These are phyloP conservation scores for Sminthurides bifidus DNA, from an alignment of 1,140 invertebrate species.

Conservation along the genomic window DNA sequence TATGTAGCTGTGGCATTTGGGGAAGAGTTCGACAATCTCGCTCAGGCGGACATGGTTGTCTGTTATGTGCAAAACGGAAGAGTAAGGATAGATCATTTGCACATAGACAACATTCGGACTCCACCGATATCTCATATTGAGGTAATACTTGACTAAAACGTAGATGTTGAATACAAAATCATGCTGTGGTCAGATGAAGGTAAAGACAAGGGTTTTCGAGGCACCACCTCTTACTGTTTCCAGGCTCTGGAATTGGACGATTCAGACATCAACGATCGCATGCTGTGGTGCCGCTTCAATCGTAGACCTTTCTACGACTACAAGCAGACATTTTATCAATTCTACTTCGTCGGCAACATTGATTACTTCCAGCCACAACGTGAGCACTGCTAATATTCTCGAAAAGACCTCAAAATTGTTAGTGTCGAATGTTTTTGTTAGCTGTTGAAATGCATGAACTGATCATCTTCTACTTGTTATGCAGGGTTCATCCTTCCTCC, in stretches of 20 bases:
- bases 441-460: too few species aligned
- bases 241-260: slow-evolving; percentile 26
- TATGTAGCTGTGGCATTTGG: slow-evolving; percentile 29
- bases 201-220: too few species aligned
- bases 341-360: slow-evolving; percentile 22
- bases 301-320: slow-evolving; percentile 11
- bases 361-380: slow-evolving; percentile 15
- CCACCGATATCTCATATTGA: slow-evolving; percentile 19
- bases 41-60: slow-evolving; percentile 23
- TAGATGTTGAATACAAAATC: background rate
- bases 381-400: background rate
- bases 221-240: too few species aligned
- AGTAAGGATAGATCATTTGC: slow-evolving; percentile 21
- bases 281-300: slow-evolving; percentile 28
- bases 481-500: slow-evolving; percentile 23
- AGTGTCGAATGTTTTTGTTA: background rate
- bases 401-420: background rate
- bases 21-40: slow-evolving; percentile 19
- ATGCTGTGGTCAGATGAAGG: too few species aligned
- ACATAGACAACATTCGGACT: slow-evolving; percentile 18
- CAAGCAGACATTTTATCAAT: slow-evolving; percentile 15
- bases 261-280: slow-evolving; percentile 24
- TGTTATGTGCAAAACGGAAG: slow-evolving; percentile 26
- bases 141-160: slow-evolving; percentile 2
- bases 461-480: too few species aligned